Base-by-base conservation (phyloP, 2,888 invertebrate species). In the Anticlea derivata region DNA sequence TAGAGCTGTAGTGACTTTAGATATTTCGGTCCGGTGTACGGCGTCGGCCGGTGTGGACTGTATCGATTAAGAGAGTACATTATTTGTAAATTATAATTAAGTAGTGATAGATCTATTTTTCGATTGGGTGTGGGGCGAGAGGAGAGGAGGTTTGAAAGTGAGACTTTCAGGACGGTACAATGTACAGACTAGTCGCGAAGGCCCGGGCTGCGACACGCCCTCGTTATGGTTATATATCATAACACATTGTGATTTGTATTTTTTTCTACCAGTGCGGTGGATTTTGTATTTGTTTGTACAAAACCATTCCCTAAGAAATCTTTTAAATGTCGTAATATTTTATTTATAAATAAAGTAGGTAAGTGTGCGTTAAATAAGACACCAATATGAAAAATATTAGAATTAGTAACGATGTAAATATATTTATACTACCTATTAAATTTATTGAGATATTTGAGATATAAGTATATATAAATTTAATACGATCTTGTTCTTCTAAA, bases 381-480 rank as follows among this genome's bases (percentile, higher is more conserved):
- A 90, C 90, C 90, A 90, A 90, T 87, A 86, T 88, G 79, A 74
- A 75, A 67, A 73, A 84, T 81, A 83, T 83, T 87, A 87, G 78
- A 65, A 67, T 73, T 83, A n/a, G n/a, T n/a, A 85, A 83, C 72
- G 74, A 83, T 90, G 90, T 90, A 90, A 86, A 90, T 90, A 90
- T 89, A 90, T 89, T 90, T 90, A 89, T 88, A 86, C 75, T 83
- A 34, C 10, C 3, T 26, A 47, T 3, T 27, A 41, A 44, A 50
- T 41, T 80, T 85, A 88, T 83, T 86, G 85, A 89, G 81, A 89
- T 89, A 89, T 89, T 88, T n/a, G n/a, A n/a, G n/a, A n/a, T n/a
- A n/a, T n/a, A n/a, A n/a, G n/a, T n/a, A n/a, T n/a, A n/a, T 88
- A 88, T 89, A 86, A 86, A 86, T 84, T 88, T 84, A 88, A 84